These are phyloP conservation scores for Trachelus tabidus DNA, from an alignment of 2,888 invertebrate genomes.

Conservation along the genomic window DNA sequence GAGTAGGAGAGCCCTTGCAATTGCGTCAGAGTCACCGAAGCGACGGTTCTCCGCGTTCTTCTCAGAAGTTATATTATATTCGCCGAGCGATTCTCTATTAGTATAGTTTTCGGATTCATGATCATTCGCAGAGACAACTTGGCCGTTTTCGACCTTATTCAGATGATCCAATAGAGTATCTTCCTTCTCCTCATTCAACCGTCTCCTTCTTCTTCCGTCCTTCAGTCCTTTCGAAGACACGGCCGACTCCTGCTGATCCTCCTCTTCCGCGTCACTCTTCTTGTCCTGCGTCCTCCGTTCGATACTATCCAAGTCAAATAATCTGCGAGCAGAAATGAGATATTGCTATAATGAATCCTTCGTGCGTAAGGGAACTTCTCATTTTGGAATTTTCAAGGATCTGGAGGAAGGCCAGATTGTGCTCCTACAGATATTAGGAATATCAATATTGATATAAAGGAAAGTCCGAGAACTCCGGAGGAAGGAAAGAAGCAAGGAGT, in stretches of 20 bases:
- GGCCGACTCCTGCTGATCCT: constrained; percentile 22
- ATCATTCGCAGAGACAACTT: constrained; percentile 12
- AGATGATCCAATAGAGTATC: constrained; percentile 51
- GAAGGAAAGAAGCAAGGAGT: too few species aligned
- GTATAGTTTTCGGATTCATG: constrained; percentile 11
- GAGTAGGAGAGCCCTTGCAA: constrained; percentile 35
- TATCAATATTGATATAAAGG: too few species aligned
- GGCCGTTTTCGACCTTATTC: constrained; percentile 37
- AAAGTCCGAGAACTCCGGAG: too few species aligned
- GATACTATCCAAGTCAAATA: constrained; percentile 37
- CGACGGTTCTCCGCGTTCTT: constrained; percentile 10
- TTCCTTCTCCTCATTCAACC: constrained; percentile 30
- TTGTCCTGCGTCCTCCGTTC: constrained; percentile 28
- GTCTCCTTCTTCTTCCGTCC: not conserved
- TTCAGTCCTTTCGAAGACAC: constrained; percentile 7
- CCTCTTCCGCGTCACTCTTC: constrained; percentile 17
- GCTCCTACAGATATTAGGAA: too few species aligned
- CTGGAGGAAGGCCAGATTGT: too few species aligned
- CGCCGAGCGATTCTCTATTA: constrained; percentile 2
- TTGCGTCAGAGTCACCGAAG: constrained; percentile 20
- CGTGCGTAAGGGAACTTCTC: not conserved
- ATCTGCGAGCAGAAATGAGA: constrained; percentile 24
- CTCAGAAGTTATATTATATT: not conserved
- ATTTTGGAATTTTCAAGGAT: too few species aligned
- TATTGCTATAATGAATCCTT: not conserved